phyloP scores from a whole-genome alignment of 2,113 vertebrate genomes.

The Noturus placidus region DNA sequence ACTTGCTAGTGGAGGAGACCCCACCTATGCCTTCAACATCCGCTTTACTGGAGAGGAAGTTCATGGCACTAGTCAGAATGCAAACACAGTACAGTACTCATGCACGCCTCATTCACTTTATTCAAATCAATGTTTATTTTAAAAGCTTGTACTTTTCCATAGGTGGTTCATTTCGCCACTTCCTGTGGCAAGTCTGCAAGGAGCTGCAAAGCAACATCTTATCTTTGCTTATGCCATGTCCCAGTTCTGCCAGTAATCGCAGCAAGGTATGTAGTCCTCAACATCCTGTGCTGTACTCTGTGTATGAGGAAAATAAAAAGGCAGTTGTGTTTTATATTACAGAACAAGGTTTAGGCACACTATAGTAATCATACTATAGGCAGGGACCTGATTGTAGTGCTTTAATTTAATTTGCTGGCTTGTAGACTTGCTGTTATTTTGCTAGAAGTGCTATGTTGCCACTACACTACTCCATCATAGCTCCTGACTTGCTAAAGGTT shows the following conservation, averaged over 20 bases:
- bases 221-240: slow-evolving; percentile 89
- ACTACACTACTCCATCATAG: no score
- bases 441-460: no score
- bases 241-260: slow-evolving; percentile 91
- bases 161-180: slow-evolving; percentile 98
- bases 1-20: slow-evolving; percentile 92
- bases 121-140: background rate
- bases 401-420: no score
- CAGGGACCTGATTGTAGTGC: no score
- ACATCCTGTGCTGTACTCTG: background rate
- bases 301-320: background rate
- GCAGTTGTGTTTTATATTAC: background rate
- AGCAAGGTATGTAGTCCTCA: slow-evolving; percentile 82
- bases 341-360: background rate
- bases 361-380: no score
- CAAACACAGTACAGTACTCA: background rate
- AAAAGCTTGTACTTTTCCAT: slow-evolving; percentile 54
- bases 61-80: slow-evolving; percentile 91
- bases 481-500: no score
- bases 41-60: slow-evolving; percentile 98
- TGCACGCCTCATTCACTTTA: background rate
- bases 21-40: slow-evolving; percentile 96
- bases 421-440: no score
- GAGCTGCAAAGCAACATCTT: slow-evolving; percentile 95
- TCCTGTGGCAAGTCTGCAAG: slow-evolving; percentile 98